Evolutionary conservation across 23 tunicate genomes (phyloP), one percentile per base, ranked within the genome.

Genomic region (Diplosoma virens): DNA sequence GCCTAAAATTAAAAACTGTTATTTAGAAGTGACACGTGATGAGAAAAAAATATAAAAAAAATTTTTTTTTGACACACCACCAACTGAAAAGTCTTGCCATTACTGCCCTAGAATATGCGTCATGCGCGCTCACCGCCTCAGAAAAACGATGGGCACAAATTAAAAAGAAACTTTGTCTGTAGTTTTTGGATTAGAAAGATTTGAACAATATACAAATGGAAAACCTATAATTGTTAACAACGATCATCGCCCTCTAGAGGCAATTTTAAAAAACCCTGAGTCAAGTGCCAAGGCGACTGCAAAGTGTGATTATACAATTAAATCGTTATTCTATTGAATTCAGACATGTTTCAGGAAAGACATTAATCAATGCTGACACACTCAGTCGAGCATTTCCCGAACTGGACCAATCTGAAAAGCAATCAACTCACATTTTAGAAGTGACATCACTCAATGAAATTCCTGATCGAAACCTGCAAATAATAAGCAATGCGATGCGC

Each of bases 41-140:
- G n/a, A n/a, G n/a, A n/a, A n/a, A n/a, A n/a, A n/a, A n/a, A n/a
- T n/a, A n/a, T n/a, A n/a, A n/a, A n/a, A n/a, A n/a, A n/a, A n/a
- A n/a, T n/a, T n/a, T n/a, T n/a, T n/a, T n/a, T n/a, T n/a, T n/a
- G n/a, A n/a, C n/a, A n/a, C n/a, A n/a, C n/a, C n/a, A n/a, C n/a
- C n/a, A n/a, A n/a, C n/a, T n/a, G n/a, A n/a, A n/a, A n/a, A n/a
- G n/a, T n/a, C n/a, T n/a, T n/a, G n/a, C n/a, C n/a, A n/a, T n/a
- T n/a, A n/a, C n/a, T n/a, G n/a, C n/a, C n/a, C n/a, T 76, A 1
- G 81, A 76, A 58, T 76, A 76, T 30, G 81, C 69, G 9, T 76
- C 81, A 5, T 32, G 68, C 24, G 67, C 48, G 18, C 50, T 58
- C 24, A 56, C 81, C 22, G 20, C 47, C 3, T 5, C 81, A 3